These are phyloP conservation scores for Gallinago media DNA, from an alignment of 2,113 vertebrate species.

Conservation along the genomic window DNA sequence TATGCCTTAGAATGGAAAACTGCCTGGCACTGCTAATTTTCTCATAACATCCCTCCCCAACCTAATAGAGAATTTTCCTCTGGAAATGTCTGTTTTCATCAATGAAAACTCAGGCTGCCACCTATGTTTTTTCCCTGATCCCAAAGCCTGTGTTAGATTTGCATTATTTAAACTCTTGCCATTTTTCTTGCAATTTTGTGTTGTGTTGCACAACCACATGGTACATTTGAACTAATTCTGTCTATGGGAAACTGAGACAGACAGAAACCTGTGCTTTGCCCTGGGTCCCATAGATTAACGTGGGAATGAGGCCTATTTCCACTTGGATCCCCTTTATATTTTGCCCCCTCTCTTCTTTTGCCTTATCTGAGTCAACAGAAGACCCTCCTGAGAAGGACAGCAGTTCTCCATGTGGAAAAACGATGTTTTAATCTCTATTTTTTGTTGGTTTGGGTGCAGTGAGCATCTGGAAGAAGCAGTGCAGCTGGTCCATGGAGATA, in stretches of 20 bases:
- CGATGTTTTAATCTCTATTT: background rate
- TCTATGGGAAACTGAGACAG: background rate
- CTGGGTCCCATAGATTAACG: background rate
- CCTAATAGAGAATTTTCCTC: background rate
- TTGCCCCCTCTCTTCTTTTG: background rate
- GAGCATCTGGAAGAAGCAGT: background rate
- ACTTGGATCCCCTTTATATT: background rate
- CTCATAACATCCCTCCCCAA: background rate
- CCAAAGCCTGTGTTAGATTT: background rate
- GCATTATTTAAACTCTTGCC: background rate
- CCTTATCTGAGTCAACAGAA: background rate
- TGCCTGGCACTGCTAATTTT: background rate
- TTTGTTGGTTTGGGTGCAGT: background rate
- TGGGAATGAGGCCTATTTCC: fast-evolving
- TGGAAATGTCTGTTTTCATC: background rate
- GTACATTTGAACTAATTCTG: background rate
- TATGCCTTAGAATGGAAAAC: background rate
- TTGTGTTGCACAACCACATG: fast-evolving
- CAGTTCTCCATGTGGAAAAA: background rate
- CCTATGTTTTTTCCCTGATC: background rate
- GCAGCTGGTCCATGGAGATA: background rate
- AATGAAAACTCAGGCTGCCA: background rate
- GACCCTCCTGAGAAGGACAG: background rate
- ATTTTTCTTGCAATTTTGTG: background rate
- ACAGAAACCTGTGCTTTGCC: background rate